These are phyloP conservation scores for Leucophora obtusa DNA, from an alignment of 2,888 invertebrate species.

Conservation along the genomic window DNA sequence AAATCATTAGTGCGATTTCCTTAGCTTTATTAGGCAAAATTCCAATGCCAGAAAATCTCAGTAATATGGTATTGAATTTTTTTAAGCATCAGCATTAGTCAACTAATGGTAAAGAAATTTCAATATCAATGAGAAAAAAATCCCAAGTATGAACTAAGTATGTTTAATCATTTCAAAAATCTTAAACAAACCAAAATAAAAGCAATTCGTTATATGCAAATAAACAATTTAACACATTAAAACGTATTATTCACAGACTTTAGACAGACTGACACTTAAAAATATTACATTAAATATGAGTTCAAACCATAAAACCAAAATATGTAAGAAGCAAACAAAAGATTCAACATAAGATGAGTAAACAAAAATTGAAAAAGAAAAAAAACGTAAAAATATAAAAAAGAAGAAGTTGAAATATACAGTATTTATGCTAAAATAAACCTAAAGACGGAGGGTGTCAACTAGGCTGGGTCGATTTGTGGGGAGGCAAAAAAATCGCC, in stretches of 20 bases:
- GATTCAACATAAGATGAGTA: not conserved
- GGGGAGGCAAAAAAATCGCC: too few relatives aligned
- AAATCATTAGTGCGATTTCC: too few relatives aligned
- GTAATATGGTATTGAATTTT: too few relatives aligned
- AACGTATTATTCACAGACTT: constrained; percentile 1
- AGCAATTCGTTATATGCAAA: not conserved
- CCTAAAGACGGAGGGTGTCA: not conserved
- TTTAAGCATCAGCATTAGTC: too few relatives aligned
- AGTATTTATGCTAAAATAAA: not conserved
- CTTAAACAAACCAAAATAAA: not conserved
- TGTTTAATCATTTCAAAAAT: not conserved
- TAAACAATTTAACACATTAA: not conserved
- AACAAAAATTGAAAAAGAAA: not conserved
- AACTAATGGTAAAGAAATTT: too few relatives aligned
- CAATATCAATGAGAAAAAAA: too few relatives aligned
- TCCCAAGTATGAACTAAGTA: too few relatives aligned
- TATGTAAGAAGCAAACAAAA: not conserved
- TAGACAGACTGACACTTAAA: not conserved
- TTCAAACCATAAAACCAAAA: not conserved
- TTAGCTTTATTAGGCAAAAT: too few relatives aligned
- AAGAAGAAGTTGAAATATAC: not conserved
- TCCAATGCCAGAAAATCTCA: too few relatives aligned
- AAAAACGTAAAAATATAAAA: not conserved
- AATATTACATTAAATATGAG: not conserved
- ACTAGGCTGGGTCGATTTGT: too few relatives aligned